phyloP scores from a whole-genome alignment of 2,888 invertebrate species.

The Cephus sareptanus region DNA sequence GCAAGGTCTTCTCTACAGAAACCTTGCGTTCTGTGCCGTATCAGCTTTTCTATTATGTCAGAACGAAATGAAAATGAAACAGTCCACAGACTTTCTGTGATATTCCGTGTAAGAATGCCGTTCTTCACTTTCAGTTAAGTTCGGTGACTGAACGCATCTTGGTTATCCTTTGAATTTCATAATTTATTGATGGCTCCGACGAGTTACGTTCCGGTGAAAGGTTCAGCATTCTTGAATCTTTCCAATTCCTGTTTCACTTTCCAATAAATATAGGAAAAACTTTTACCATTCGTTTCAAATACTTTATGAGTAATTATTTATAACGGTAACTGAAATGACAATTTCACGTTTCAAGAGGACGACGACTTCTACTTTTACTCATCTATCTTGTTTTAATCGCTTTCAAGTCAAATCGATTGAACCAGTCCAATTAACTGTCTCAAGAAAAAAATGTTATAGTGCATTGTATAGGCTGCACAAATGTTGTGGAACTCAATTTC shows the following conservation, averaged over 20 bases:
- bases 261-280: neutral
- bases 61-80: slow-evolving; percentile 1
- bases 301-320: neutral
- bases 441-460: neutral
- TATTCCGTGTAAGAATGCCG: neutral
- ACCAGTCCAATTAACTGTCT: neutral
- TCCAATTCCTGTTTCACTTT: neutral
- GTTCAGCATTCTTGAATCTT: neutral
- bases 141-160: neutral
- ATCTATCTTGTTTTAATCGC: neutral
- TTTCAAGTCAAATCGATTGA: neutral
- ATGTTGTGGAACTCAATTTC: neutral
- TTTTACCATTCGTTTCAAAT: neutral
- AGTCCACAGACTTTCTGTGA: neutral
- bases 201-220: neutral
- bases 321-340: neutral
- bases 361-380: neutral
- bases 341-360: neutral
- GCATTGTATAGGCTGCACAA: neutral
- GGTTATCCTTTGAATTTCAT: neutral
- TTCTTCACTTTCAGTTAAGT: neutral
- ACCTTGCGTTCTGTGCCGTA: neutral
- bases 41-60: slow-evolving; percentile 22
- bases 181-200: neutral
- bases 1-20: slow-evolving; percentile 19